Evolutionary conservation across 1,140 invertebrate genomes (phyloP).

Genomic region (Ips typographus): DNA sequence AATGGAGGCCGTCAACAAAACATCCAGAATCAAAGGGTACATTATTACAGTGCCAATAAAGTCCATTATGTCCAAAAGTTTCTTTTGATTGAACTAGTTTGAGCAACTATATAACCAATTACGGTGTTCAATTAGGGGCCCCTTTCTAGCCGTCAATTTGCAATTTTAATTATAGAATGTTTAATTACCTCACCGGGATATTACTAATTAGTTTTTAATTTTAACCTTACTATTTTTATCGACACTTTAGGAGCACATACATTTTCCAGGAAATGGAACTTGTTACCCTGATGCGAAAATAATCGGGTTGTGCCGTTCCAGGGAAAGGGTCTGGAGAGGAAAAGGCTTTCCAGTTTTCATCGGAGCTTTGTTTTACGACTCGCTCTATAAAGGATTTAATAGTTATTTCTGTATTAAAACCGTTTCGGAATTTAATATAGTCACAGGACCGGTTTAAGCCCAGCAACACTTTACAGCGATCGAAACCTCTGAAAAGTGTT

Average conservation of each 20-base stretch:
- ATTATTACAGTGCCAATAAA: not conserved
- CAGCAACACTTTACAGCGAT: too few relatives aligned
- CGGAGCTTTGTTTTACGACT: not conserved
- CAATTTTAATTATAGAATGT: conserved; percentile 4
- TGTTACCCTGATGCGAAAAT: conserved; percentile 18
- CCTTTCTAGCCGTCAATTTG: not conserved
- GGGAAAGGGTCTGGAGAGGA: not conserved
- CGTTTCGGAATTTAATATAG: not conserved
- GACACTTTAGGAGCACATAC: not conserved
- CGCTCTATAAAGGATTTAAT: not conserved
- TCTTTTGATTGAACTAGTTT: not conserved
- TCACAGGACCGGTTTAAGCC: too few relatives aligned
- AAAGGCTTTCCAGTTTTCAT: not conserved
- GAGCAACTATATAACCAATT: conserved; percentile 1
- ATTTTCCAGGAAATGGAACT: conserved; percentile 12
- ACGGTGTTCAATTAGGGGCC: not conserved
- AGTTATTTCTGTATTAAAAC: not conserved
- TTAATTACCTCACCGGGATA: not conserved
- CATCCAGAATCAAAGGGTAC: not conserved
- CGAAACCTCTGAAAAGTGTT: too few relatives aligned
- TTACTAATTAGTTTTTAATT: conserved; percentile 3
- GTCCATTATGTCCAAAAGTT: conserved; percentile 3
- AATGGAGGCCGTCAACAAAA: not conserved
- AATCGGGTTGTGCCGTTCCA: not conserved
- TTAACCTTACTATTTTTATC: not conserved